phyloP scores from a whole-genome alignment of 2,888 invertebrate species.

The Calameuta filiformis region DNA sequence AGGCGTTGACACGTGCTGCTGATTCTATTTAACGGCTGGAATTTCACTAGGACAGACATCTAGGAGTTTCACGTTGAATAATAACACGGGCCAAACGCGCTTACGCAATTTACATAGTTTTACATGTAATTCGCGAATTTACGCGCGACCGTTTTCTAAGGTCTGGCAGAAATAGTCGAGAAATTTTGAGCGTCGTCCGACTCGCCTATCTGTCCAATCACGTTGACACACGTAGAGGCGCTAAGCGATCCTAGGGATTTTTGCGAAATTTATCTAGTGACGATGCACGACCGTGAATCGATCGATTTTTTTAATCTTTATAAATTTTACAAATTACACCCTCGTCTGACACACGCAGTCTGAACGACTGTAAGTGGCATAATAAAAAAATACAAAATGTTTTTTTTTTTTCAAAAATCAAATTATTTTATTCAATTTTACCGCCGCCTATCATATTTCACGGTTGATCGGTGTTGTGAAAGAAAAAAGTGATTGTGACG shows the following conservation, averaged over 20 bases:
- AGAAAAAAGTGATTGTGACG: background rate
- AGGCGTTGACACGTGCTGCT: background rate
- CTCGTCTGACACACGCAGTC: background rate
- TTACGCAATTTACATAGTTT: background rate
- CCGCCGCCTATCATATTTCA: background rate
- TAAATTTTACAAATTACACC: background rate
- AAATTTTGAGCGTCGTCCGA: background rate
- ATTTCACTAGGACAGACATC: background rate
- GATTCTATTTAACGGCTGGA: background rate
- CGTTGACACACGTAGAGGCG: background rate
- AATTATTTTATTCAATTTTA: background rate
- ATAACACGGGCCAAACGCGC: background rate
- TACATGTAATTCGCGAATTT: background rate
- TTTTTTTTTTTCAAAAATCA: background rate
- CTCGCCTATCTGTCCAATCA: background rate
- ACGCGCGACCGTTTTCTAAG: background rate
- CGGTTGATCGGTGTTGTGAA: background rate
- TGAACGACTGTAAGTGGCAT: background rate
- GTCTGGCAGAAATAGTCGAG: background rate
- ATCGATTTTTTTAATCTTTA: background rate
- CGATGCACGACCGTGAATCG: background rate
- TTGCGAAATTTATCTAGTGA: background rate
- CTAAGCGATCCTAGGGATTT: background rate
- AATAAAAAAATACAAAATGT: background rate
- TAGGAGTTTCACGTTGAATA: background rate